Evolutionary conservation across 2,888 invertebrate species (phyloP).

Genomic region (Subacronicta megacephala): DNA sequence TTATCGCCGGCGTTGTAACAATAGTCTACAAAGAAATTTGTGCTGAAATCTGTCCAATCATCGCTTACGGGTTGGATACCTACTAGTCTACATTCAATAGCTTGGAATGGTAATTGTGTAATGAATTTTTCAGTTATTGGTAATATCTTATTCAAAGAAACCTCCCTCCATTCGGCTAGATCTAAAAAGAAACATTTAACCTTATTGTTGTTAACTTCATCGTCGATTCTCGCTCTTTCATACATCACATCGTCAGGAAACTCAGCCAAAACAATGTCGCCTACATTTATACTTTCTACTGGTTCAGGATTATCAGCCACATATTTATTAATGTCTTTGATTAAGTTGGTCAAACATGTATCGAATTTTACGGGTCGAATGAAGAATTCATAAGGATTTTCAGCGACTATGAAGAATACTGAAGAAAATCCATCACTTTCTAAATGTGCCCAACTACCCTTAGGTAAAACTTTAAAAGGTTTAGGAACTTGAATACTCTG

Average conservation of each 20-base stretch:
- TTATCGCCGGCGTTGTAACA: constrained; percentile 74
- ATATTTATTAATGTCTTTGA: constrained; percentile 79
- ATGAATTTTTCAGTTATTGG: constrained; percentile 86
- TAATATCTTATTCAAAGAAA: constrained; percentile 77
- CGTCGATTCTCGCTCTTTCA: constrained; percentile 83
- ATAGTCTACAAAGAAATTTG: constrained; percentile 85
- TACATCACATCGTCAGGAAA: constrained; percentile 80
- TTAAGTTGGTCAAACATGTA: constrained; percentile 72
- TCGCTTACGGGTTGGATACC: constrained; percentile 84
- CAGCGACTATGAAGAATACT: constrained; percentile 81
- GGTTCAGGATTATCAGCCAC: constrained; percentile 60
- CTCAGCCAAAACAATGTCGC: constrained; percentile 86
- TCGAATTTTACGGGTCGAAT: constrained; percentile 84
- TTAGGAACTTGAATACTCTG: constrained; percentile 46
- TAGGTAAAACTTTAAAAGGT: constrained; percentile 50
- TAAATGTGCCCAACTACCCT: constrained; percentile 85
- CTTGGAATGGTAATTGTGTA: constrained; percentile 90
- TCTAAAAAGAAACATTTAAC: constrained; percentile 91
- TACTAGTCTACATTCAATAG: constrained; percentile 90
- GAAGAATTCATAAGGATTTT: constrained; percentile 84
- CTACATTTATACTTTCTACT: constrained; percentile 65
- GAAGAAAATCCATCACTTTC: constrained; percentile 73
- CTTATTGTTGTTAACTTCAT: constrained; percentile 70
- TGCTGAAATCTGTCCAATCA: constrained; percentile 87
- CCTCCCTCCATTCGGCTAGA: constrained; percentile 88